Evolutionary conservation across 2,113 vertebrate species (phyloP), one percentile per base, ranked within the genome.

Genomic region (Gallinago paraguaiae): DNA sequence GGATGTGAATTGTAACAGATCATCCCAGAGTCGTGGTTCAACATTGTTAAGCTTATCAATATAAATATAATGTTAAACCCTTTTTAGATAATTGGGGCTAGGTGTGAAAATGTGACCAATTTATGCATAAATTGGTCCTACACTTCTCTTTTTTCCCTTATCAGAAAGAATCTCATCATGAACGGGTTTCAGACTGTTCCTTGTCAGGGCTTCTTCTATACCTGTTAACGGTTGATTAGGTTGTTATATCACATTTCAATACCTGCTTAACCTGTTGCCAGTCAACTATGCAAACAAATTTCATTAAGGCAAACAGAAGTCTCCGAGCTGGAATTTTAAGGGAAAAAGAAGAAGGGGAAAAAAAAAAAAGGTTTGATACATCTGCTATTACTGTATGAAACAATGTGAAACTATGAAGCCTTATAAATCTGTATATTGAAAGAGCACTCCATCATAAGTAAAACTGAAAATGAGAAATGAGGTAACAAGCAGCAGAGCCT

Each of bases 1-100:
- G 97, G 97, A 98, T 98, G 97, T 97, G 98, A 97, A 97, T 97
- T 95, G 95, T 97, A 97, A 97, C 97, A 98, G 98, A 98, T 97
- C 98, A 98, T 98, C 95, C 93, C 91, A 95, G 96, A 98, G 98
- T 96, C 88, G 80, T 97, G 95, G 98, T 97, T 98, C 98, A 97
- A 96, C 97, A 97, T 97, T 97, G 97, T 98, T 98, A 96, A 98
- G 97, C 98, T 98, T 97, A 98, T 98, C 98, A 98, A 98, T 98
- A 97, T 97, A 98, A 98, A 98, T 98, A 98, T 96, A 97, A 98
- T 96, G 98, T 97, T 98, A 97, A 97, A 97, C 96, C 97, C 95
- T 97, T 97, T 98, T 97, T 97, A 98, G 98, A 98, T 98, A 97
- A 98, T 97, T 98, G 98, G 97, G 97, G 95, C 95, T 97, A 97